Conservation (phyloP, 2,888 invertebrate genomes). For the Bibio marci region DNA sequence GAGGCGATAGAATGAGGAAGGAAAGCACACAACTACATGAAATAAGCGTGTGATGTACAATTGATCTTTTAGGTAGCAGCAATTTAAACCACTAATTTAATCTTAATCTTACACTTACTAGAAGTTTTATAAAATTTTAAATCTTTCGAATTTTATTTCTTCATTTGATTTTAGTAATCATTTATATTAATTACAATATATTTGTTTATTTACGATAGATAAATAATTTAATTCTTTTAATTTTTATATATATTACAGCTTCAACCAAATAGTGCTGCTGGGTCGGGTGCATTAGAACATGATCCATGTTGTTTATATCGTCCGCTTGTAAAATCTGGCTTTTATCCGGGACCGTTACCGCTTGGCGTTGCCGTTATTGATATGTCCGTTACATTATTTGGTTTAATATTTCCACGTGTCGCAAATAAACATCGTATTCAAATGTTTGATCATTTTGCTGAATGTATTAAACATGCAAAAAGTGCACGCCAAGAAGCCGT, state of each 20-base stretch:
- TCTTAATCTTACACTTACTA: too few species aligned
- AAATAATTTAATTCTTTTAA: slow-evolving; percentile 4
- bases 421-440: slow-evolving; percentile 93
- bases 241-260: slow-evolving; percentile 38
- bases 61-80: too few species aligned
- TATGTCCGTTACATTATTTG: slow-evolving; percentile 81
- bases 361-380: slow-evolving; percentile 94
- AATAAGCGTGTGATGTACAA: too few species aligned
- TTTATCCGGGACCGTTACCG: slow-evolving; percentile 63
- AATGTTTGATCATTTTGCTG: slow-evolving; percentile 92
- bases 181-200: too few species aligned
- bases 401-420: slow-evolving; percentile 84
- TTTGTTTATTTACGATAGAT: too few species aligned
- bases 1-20: too few species aligned
- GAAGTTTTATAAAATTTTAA: too few species aligned
- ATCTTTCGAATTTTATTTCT: too few species aligned
- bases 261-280: slow-evolving; percentile 86
- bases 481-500: slow-evolving; percentile 85
- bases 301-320: slow-evolving; percentile 86
- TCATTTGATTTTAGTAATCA: too few species aligned
- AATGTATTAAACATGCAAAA: slow-evolving; percentile 87
- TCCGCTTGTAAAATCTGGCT: slow-evolving; percentile 32
- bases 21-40: too few species aligned
- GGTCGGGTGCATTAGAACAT: slow-evolving; percentile 92
- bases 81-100: too few species aligned